Conservation (phyloP, 2,888 invertebrate species). For the Rotaria macrura region DNA sequence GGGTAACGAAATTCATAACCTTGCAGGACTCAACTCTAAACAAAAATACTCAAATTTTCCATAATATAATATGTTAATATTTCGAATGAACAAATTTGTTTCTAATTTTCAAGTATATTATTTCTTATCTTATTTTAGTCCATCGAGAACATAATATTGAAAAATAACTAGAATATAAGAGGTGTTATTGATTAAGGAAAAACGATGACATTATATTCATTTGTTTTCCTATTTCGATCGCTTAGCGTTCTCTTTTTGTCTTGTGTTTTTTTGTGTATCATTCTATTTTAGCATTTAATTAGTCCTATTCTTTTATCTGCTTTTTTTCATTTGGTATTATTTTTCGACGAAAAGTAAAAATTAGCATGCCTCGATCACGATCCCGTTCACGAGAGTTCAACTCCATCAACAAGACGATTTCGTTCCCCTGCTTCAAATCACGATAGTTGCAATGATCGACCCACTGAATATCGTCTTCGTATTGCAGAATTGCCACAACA, state of each 20-base stretch:
- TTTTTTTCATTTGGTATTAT: not conserved
- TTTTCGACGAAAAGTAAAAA: no score
- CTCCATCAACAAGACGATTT: not conserved
- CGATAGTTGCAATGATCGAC: not conserved
- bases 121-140: not conserved
- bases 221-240: not conserved
- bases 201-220: not conserved
- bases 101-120: not conserved
- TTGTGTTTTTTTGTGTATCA: not conserved
- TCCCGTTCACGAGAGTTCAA: not conserved
- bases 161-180: not conserved
- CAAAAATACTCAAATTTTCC: no score
- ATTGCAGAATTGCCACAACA: not conserved
- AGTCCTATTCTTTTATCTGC: not conserved
- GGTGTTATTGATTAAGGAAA: not conserved
- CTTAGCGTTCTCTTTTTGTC: not conserved
- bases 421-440: not conserved
- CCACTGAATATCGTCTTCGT: not conserved
- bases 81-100: no score
- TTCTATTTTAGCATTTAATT: not conserved
- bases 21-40: no score
- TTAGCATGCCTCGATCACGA: not conserved
- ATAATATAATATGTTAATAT: no score
- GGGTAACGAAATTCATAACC: no score
- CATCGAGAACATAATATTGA: not conserved